Evolutionary conservation across 2,888 invertebrate genomes (phyloP).

Genomic region (Tanaodytes sp.): DNA sequence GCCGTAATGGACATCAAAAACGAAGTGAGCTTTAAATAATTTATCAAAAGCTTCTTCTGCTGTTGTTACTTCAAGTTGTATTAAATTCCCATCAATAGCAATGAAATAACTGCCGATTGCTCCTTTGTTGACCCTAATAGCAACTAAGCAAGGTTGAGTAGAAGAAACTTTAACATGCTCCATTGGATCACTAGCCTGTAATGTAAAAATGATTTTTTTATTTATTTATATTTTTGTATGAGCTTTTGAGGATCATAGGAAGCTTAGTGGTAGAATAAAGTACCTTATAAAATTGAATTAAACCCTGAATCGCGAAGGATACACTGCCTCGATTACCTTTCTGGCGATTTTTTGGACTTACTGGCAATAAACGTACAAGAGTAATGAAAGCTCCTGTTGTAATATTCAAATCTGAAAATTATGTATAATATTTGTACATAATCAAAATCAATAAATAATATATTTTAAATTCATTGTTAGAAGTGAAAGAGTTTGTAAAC

Average conservation of each 20-base stretch:
- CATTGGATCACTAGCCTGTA: slow-evolving; percentile 29
- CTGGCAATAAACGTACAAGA: slow-evolving; percentile 37
- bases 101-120: slow-evolving; percentile 37
- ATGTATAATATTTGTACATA: background rate
- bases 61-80: background rate
- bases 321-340: slow-evolving; percentile 27
- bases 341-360: slow-evolving; percentile 36
- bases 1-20: background rate
- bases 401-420: slow-evolving; percentile 38
- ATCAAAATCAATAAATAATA: background rate
- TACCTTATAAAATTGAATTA: slow-evolving; percentile 41
- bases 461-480: too few species aligned
- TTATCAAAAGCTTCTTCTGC: background rate
- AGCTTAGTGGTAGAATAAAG: background rate
- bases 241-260: background rate
- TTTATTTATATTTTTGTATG: background rate
- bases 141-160: slow-evolving; percentile 39
- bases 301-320: slow-evolving; percentile 14
- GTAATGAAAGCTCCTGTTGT: slow-evolving; percentile 31
- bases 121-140: slow-evolving; percentile 39
- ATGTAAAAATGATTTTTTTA: slow-evolving; percentile 4
- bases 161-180: background rate
- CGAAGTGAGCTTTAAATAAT: background rate
- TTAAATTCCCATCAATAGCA: slow-evolving; percentile 2
- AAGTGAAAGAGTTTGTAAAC: too few species aligned